Base-by-base conservation (phyloP, 2,113 vertebrate species). In the Diadophis punctatus region DNA sequence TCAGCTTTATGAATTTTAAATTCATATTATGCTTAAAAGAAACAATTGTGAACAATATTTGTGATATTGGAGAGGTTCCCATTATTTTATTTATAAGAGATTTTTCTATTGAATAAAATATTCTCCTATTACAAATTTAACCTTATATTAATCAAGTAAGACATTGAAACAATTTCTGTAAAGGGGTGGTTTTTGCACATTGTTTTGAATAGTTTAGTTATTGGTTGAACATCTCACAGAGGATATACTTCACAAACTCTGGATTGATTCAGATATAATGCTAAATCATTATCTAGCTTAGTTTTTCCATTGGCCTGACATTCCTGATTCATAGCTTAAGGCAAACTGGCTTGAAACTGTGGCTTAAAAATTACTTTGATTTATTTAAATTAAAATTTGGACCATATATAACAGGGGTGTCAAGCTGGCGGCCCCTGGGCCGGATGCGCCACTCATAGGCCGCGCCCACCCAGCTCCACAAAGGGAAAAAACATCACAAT, bases 161-260 rank as follows among this genome's bases (percentile, higher is more conserved):
- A 43, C 52, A 55, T 30, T 30, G 34, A 58, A 48, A 12, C 27
- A 0, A 23, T 89, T 55, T 58, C 1, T 88, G 8, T 85, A 89
- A 88, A 68, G 55, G 0, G 25, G 14, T 74, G 18, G 90, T 20
- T 30, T 1, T 0, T 53, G 0, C 49, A 0, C 0, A 0, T 80
- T 80, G n/a, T 80, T 80, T 80, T 39, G 18, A 39, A 80, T 39
- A 80, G 34, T 39, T 80, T 80, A 18, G n/a, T 74, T 74, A 18
- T 20, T 74, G n/a, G 14, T 39, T 74, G n/a, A 74, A 74, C 6
- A 74, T 80, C 16, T 80, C n/a, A 39, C 18, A 39, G n/a, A 74
- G n/a, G 68, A 39, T 4, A 34, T 74, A 18, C n/a, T 74, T 68
- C 30, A 68, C 63, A 74, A 34, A 74, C n/a, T 20, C 1, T 74